A percentile compares a stretch with the other conserved stretches of the same genome.
Evolutionary conservation across 2,888 invertebrate genomes (phyloP).

Genomic region (Coelopa pilipes): DNA sequence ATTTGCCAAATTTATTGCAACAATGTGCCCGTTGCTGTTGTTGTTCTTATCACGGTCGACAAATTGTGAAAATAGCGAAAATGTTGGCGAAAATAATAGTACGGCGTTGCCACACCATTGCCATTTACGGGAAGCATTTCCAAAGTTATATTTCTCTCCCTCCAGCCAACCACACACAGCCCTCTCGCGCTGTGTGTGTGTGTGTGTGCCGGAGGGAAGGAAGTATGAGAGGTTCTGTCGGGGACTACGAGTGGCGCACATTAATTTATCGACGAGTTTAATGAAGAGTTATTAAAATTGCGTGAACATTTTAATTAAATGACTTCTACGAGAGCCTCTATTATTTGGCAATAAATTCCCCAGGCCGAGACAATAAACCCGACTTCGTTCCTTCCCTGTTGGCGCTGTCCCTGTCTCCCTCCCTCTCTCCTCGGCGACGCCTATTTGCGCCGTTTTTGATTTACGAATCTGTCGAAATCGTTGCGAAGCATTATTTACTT

Average conservation of each 20-base stretch:
- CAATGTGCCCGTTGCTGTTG: background rate
- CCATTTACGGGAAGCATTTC: background rate
- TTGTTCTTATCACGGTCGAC: slow-evolving; percentile 1
- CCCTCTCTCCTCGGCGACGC: no score
- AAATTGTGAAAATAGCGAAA: slow-evolving; percentile 11
- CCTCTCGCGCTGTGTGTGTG: background rate
- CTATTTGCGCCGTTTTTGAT: no score
- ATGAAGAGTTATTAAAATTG: slow-evolving; percentile 36
- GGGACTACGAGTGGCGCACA: slow-evolving; percentile 11
- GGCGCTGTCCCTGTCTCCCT: no score
- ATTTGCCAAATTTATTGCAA: slow-evolving; percentile 24
- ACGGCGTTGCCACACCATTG: background rate
- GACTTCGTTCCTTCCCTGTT: no score
- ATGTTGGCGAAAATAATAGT: slow-evolving; percentile 12
- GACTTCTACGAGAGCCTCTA: slow-evolving; percentile 25
- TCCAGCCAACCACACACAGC: background rate
- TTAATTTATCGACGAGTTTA: slow-evolving; percentile 25
- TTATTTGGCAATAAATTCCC: slow-evolving; percentile 29
- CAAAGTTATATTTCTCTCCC: no score
- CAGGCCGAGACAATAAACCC: background rate
- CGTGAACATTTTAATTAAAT: slow-evolving; percentile 35
- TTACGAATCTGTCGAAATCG: no score
- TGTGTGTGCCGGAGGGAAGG: background rate
- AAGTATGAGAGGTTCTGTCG: background rate
- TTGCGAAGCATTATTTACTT: no score